Base-by-base conservation (phyloP, 2,113 vertebrate species). In the Saimiri boliviensis region DNA sequence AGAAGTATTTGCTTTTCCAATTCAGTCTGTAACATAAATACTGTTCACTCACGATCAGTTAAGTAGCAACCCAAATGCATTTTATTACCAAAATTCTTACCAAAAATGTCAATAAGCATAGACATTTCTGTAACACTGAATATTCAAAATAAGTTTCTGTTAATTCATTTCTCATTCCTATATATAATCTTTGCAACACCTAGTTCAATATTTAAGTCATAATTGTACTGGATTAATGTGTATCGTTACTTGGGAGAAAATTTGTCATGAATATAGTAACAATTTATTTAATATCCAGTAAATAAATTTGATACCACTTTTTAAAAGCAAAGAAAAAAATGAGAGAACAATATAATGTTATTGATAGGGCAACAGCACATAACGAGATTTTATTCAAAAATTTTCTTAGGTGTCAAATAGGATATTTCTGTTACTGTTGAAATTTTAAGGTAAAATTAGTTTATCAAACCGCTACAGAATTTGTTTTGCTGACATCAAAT, bases 1-100 rank as follows among this genome's bases (percentile, higher is more conserved):
- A 96, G 68, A 93, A 45, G 49, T 71, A 81, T 97, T 97, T 96
- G 56, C 80, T 97, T 95, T 96, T 58, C 68, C 13, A 93, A 37
- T 77, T 42, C 52, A 60, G 92, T 94, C 70, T 95, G 32, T 94
- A 85, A 93, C 95, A 79, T 90, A 95, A 85, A 95, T 94, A 85
- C 30, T 94, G 14, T 79, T 86, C 90, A 94, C 40, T 92, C 71
- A 92, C 56, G 89, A 86, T 81, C 20, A 60, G 16, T 79, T 90
- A 92, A 89, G 35, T 37, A 92, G 23, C 32, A 92, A 32, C 14
- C 19, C 82, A 91, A 74, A 86, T 76, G 17, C 3, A 94, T 66
- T 87, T 86, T 94, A 45, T 54, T 60, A 81, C 49, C 6, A 92
- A 97, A 45, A 70, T 47, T 25, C 21, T 88, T 88, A 73, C 71